Percentiles rank a stretch among this genome's conserved stretches.
Evolutionary conservation across 37 sponge, comb jelly and placozoan species (phyloP).

Genomic region (Tethya wilhelma): DNA sequence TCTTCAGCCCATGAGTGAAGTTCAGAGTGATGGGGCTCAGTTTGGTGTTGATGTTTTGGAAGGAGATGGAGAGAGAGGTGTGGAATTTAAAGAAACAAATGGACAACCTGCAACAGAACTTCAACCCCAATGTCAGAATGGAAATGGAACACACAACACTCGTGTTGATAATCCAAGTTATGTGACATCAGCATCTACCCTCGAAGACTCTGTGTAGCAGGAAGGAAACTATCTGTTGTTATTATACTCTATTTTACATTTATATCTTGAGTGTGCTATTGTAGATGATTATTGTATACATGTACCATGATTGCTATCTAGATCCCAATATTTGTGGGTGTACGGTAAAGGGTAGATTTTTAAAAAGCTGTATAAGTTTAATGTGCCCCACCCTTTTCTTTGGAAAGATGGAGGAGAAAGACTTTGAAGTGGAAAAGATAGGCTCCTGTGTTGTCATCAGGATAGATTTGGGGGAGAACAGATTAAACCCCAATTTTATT

Average conservation of each 20-base stretch:
- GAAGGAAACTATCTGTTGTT: too few relatives aligned
- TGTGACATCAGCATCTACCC: neutral
- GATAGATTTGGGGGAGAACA: conserved; percentile 66
- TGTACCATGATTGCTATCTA: too few relatives aligned
- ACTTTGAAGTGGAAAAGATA: conserved; percentile 29
- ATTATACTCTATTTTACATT: too few relatives aligned
- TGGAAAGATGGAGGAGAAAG: conserved; percentile 12
- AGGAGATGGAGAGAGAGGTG: neutral
- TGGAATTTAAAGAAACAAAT: neutral
- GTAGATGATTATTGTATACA: too few relatives aligned
- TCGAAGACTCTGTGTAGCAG: too few relatives aligned
- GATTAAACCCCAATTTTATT: conserved; percentile 43
- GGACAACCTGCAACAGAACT: neutral
- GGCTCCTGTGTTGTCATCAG: conserved; percentile 50
- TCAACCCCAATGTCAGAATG: neutral
- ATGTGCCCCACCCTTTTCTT: too few relatives aligned
- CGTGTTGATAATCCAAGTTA: neutral
- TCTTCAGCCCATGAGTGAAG: neutral
- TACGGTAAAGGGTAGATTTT: too few relatives aligned
- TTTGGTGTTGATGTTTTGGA: neutral
- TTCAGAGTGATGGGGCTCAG: neutral
- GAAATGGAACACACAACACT: neutral
- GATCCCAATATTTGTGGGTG: too few relatives aligned
- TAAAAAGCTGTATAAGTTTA: too few relatives aligned
- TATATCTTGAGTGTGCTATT: too few relatives aligned